These are phyloP conservation scores for Uloborus plumipes DNA, from an alignment of 2,888 invertebrate species.

Conservation along the genomic window DNA sequence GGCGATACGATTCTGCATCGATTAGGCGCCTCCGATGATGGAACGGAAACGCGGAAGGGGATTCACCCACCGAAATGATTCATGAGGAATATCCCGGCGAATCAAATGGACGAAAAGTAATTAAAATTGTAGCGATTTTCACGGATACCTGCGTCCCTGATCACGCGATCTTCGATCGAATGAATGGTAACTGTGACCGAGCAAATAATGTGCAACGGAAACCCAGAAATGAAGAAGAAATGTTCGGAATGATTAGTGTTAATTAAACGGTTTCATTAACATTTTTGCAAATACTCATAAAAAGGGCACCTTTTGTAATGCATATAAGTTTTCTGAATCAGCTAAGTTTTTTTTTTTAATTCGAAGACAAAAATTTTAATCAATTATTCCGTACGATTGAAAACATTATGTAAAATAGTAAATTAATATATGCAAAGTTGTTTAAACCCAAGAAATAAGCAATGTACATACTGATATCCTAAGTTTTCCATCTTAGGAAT, in stretches of 20 bases:
- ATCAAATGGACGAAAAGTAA: constrained; percentile 65
- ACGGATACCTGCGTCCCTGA: constrained; percentile 43
- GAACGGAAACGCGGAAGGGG: constrained; percentile 40
- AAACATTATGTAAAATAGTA: no score
- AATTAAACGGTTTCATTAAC: constrained; percentile 13
- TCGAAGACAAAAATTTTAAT: no score
- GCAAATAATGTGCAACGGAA: constrained; percentile 13
- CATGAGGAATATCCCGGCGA: constrained; percentile 59
- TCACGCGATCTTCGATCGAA: constrained; percentile 58
- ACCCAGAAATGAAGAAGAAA: constrained; percentile 6
- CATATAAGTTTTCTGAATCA: no score
- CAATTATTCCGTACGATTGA: no score
- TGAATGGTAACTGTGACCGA: constrained; percentile 1
- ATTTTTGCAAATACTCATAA: neutral
- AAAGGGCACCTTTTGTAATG: no score
- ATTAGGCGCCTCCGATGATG: constrained; percentile 41
- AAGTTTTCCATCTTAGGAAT: no score
- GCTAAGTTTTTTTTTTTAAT: no score
- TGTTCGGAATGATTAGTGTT: neutral
- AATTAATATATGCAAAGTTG: no score
- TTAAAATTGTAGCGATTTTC: constrained; percentile 65
- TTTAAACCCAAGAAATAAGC: no score
- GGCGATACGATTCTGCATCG: constrained; percentile 52
- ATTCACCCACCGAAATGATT: constrained; percentile 43
- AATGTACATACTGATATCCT: no score